A percentile compares a stretch with the other conserved stretches of the same genome.
Evolutionary conservation across 30 jellyfish, hydroid and myxozoan species (phyloP).

Genomic region (Hydractinia echinata): DNA sequence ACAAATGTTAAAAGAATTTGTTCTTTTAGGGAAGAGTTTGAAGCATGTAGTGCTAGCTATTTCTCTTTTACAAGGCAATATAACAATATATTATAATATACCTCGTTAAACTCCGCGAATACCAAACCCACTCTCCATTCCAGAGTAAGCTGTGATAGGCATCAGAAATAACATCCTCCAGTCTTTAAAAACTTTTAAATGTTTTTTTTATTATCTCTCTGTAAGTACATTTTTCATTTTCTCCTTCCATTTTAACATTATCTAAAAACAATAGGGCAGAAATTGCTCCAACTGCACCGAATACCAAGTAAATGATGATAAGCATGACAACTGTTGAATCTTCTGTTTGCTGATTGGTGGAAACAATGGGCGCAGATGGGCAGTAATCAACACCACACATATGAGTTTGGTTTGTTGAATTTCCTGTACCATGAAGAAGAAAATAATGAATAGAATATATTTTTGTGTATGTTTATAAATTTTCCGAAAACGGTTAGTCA

Average conservation of each 20-base stretch:
- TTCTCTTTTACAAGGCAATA: too few relatives aligned
- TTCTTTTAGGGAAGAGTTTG: too few relatives aligned
- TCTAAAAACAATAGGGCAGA: slow-evolving; percentile 38
- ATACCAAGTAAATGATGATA: slow-evolving; percentile 57
- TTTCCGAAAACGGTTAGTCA: too few relatives aligned
- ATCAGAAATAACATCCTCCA: slow-evolving; percentile 55
- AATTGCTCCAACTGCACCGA: slow-evolving; percentile 46
- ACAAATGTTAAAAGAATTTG: too few relatives aligned
- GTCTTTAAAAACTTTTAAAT: slow-evolving; percentile 46
- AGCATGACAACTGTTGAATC: slow-evolving; percentile 40
- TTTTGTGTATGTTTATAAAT: too few relatives aligned
- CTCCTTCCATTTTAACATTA: slow-evolving; percentile 25
- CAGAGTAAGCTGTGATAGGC: slow-evolving; percentile 72
- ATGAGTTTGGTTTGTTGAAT: background rate
- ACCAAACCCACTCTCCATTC: slow-evolving; percentile 84
- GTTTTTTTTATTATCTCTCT: slow-evolving; percentile 56
- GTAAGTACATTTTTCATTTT: slow-evolving; percentile 33
- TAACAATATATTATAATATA: background rate
- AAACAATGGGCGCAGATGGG: slow-evolving; percentile 32
- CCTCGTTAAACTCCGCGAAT: slow-evolving; percentile 74
- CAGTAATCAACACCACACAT: slow-evolving; percentile 84
- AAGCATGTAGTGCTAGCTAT: too few relatives aligned
- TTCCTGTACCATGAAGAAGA: background rate
- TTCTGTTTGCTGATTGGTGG: slow-evolving; percentile 13
- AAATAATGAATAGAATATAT: too few relatives aligned